Percentiles rank a stretch among this genome's conserved stretches.
These are phyloP conservation scores for Phrixothrix hirtus DNA, from an alignment of 2,888 invertebrate genomes.

Conservation along the genomic window DNA sequence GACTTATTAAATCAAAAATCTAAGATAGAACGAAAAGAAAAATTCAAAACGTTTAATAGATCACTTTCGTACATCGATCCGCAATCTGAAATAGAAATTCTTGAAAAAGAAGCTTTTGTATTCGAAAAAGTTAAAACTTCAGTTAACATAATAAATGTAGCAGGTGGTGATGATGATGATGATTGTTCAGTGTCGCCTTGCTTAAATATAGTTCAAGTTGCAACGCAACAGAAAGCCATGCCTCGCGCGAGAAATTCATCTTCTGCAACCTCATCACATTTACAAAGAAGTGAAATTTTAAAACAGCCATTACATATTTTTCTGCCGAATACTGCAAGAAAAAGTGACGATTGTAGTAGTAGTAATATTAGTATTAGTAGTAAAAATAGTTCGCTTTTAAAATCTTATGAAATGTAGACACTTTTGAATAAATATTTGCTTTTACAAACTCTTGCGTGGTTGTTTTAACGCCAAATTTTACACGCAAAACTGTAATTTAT, in stretches of 20 bases:
- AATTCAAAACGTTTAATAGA: conserved; percentile 11
- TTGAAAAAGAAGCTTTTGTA: neutral
- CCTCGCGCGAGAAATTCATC: neutral
- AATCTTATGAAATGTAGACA: no score
- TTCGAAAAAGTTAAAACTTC: neutral
- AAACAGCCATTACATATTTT: conserved; percentile 76
- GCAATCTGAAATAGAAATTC: neutral
- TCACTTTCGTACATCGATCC: conserved; percentile 53
- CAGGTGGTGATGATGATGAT: neutral
- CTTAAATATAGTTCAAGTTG: neutral
- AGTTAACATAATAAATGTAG: neutral
- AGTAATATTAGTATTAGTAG: conserved; percentile 46
- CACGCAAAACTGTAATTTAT: conserved; percentile 22
- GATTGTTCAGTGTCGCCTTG: neutral
- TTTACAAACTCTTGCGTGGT: conserved; percentile 5
- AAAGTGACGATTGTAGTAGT: conserved; percentile 46
- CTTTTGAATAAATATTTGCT: no score
- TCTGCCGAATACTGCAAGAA: conserved; percentile 68
- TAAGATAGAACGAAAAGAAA: conserved; percentile 7
- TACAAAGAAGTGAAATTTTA: conserved; percentile 31
- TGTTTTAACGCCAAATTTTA: conserved; percentile 1
- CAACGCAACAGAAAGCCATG: neutral
- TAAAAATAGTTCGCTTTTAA: conserved; percentile 38
- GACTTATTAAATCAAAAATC: conserved; percentile 4
- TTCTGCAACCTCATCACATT: neutral